These are phyloP conservation scores for Salarias fasciatus DNA, from an alignment of 2,797 vertebrate species.

Conservation along the genomic window DNA sequence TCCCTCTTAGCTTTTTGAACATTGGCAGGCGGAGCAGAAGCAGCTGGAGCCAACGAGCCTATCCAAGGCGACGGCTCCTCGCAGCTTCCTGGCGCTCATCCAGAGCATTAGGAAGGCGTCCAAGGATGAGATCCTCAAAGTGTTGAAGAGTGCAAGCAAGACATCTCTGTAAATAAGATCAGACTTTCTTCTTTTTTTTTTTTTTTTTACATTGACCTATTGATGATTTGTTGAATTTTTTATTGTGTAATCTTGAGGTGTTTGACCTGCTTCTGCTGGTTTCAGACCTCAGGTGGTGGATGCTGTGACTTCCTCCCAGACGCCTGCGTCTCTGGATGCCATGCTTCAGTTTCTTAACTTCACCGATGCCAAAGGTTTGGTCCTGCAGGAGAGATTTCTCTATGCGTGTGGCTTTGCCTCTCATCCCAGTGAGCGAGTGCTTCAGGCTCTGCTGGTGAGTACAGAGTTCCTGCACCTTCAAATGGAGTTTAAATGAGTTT, in stretches of 20 bases:
- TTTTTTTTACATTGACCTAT: not conserved
- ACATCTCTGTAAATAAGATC: slow-evolving; percentile 86
- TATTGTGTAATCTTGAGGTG: not conserved
- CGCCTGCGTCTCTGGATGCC: slow-evolving; percentile 89
- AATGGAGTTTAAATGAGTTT: too few species aligned
- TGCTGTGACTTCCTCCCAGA: slow-evolving; percentile 93
- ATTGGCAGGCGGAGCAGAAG: slow-evolving; percentile 86
- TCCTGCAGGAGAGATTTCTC: slow-evolving; percentile 95
- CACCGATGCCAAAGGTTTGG: slow-evolving; percentile 83
- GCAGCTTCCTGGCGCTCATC: slow-evolving; percentile 91
- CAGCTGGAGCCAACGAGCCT: slow-evolving; percentile 89
- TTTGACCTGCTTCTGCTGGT: slow-evolving; percentile 24
- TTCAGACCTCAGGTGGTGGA: slow-evolving; percentile 95
- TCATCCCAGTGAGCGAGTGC: slow-evolving; percentile 90
- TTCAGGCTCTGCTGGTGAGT: slow-evolving; percentile 91
- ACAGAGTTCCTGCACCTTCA: too few species aligned
- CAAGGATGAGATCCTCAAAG: slow-evolving; percentile 90
- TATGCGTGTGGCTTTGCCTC: slow-evolving; percentile 96
- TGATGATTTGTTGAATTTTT: too few species aligned
- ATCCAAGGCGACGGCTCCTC: slow-evolving; percentile 86
- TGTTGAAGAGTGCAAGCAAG: slow-evolving; percentile 89
- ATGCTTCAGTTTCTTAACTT: slow-evolving; percentile 94
- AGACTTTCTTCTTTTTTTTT: slow-evolving; percentile 21
- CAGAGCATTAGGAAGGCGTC: slow-evolving; percentile 89
- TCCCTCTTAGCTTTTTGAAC: slow-evolving; percentile 86